Conservation (phyloP, 2,113 vertebrate genomes). For the Rynchops niger region DNA sequence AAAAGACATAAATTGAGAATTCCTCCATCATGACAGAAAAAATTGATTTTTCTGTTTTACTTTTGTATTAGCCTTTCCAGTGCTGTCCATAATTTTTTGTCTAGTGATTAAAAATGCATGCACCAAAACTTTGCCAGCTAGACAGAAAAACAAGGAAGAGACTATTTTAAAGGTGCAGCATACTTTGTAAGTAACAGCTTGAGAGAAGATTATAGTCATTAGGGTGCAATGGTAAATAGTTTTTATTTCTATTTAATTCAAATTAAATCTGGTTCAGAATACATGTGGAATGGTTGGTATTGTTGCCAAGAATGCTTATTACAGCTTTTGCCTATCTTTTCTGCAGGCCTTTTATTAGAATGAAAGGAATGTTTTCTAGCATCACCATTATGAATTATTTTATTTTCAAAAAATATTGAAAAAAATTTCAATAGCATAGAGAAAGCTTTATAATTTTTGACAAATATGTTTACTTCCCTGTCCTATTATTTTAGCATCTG, state of each 20-base stretch:
- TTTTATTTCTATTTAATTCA: conserved; percentile 71
- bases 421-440: background rate
- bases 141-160: background rate
- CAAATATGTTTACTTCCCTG: background rate
- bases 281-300: background rate
- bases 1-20: background rate
- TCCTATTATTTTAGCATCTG: conserved; percentile 5
- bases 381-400: background rate
- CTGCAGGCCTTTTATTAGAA: conserved; percentile 7
- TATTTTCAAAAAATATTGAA: conserved; percentile 19
- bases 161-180: conserved; percentile 35
- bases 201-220: conserved; percentile 69
- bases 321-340: conserved; percentile 36
- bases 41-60: background rate
- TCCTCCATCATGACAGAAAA: background rate
- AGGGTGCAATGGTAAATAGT: conserved; percentile 45
- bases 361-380: background rate
- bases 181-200: conserved; percentile 68
- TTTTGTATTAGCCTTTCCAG: background rate
- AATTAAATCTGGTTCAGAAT: conserved; percentile 66
- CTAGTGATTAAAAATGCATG: background rate
- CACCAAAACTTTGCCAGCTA: background rate
- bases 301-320: conserved; percentile 45
- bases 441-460: background rate
- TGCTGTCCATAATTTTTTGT: background rate